Evolutionary conservation across 2,888 invertebrate species (phyloP).

Genomic region (Pardosa pseudoannulata): DNA sequence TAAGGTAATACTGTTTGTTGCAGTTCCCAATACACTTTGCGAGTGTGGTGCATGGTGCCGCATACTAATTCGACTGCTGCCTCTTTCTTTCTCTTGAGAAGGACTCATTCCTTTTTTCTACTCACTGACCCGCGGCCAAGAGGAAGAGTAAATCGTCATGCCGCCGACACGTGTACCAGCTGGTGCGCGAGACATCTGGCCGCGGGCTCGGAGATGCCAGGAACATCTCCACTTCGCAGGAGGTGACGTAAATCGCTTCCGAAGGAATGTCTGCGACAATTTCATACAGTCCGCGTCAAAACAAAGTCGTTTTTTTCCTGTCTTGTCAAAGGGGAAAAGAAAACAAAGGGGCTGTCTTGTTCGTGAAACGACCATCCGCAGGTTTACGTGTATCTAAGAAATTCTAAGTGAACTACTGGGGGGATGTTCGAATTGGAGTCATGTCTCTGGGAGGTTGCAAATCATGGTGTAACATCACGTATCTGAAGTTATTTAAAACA

Average conservation of each 20-base stretch:
- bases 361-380: no score
- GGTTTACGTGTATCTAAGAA: no score
- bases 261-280: no score
- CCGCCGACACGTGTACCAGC: slow-evolving; percentile 28
- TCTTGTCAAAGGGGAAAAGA: no score
- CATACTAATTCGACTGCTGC: neutral
- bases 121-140: slow-evolving; percentile 35
- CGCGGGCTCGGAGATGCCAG: neutral
- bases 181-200: neutral
- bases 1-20: slow-evolving; percentile 10
- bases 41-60: neutral
- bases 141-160: slow-evolving; percentile 16
- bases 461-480: no score
- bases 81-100: slow-evolving; percentile 9
- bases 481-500: no score
- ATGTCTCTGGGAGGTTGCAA: no score
- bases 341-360: no score
- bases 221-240: neutral
- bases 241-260: neutral
- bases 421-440: no score
- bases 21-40: neutral
- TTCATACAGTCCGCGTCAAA: no score
- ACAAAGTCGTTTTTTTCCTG: no score
- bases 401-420: no score
- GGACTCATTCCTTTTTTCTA: neutral